These are phyloP conservation scores for Aplodontia rufa DNA, from an alignment of 2,113 vertebrate genomes.

Conservation along the genomic window DNA sequence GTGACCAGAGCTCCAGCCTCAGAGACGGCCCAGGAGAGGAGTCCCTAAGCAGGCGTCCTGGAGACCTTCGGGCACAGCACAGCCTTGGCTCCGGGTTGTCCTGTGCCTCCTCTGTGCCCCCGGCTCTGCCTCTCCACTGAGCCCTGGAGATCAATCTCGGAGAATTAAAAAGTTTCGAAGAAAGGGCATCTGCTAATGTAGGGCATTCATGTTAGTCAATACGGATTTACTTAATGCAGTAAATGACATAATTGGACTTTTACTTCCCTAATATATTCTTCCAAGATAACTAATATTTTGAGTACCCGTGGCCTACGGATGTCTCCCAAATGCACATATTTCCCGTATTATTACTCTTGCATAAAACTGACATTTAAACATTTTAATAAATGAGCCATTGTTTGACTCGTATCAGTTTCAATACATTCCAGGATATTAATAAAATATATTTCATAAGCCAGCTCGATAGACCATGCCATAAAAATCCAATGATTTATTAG, in stretches of 20 bases:
- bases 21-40: background rate
- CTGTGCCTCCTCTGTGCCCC: rapidly evolving
- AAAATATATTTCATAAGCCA: conserved; percentile 86
- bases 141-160: background rate
- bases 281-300: conserved; percentile 85
- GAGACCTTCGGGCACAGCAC: background rate
- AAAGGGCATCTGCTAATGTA: conserved; percentile 78
- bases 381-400: conserved; percentile 89
- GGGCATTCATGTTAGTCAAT: conserved; percentile 82
- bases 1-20: background rate
- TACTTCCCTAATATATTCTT: conserved; percentile 87
- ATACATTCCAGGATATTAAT: conserved; percentile 87
- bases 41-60: background rate
- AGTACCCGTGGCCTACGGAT: conserved; percentile 80
- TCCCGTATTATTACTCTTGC: conserved; percentile 83
- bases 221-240: conserved; percentile 87
- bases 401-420: conserved; percentile 88
- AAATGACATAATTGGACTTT: conserved; percentile 89
- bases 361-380: conserved; percentile 86
- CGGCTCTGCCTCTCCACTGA: rapidly evolving
- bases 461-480: conserved; percentile 82
- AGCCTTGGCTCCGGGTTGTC: background rate
- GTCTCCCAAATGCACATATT: conserved; percentile 81
- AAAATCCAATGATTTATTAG: conserved; percentile 88
- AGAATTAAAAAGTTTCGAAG: conserved; percentile 72